Evolutionary conservation across 2,888 invertebrate genomes (phyloP).

Genomic region (Agonum fuliginosum): DNA sequence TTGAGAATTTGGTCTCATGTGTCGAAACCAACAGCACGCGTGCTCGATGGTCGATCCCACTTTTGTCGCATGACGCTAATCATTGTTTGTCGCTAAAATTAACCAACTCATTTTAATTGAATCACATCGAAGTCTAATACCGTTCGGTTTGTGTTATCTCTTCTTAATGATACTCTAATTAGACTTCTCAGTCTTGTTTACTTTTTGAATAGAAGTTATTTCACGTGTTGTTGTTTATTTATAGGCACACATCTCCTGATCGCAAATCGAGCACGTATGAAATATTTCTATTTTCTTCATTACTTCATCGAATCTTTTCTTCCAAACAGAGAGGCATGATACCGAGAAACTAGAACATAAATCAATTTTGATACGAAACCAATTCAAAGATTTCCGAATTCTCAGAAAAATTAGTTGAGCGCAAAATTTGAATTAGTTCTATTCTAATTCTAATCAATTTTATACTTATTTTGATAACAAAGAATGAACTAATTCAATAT

Average conservation of each 20-base stretch:
- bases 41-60: not conserved
- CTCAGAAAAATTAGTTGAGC: no score
- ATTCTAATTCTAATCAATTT: no score
- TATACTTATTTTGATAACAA: no score
- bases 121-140: not conserved
- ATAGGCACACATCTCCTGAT: not conserved
- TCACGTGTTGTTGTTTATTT: constrained; percentile 17
- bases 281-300: not conserved
- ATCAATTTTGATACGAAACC: no score
- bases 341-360: no score
- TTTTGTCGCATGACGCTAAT: constrained; percentile 31
- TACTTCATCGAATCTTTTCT: not conserved
- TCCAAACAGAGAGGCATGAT: no score
- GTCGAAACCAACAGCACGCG: not conserved
- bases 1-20: not conserved
- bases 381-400: no score
- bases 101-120: constrained; percentile 35
- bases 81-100: constrained; percentile 48
- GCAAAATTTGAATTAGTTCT: no score
- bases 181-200: constrained; percentile 21
- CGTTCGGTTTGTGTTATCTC: constrained; percentile 13
- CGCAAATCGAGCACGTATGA: not conserved
- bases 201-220: constrained; percentile 7
- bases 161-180: constrained; percentile 27
- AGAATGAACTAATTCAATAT: no score